Evolutionary conservation across 2,888 invertebrate genomes (phyloP), one percentile per base, ranked within the genome.

Genomic region (Troilus luridus): DNA sequence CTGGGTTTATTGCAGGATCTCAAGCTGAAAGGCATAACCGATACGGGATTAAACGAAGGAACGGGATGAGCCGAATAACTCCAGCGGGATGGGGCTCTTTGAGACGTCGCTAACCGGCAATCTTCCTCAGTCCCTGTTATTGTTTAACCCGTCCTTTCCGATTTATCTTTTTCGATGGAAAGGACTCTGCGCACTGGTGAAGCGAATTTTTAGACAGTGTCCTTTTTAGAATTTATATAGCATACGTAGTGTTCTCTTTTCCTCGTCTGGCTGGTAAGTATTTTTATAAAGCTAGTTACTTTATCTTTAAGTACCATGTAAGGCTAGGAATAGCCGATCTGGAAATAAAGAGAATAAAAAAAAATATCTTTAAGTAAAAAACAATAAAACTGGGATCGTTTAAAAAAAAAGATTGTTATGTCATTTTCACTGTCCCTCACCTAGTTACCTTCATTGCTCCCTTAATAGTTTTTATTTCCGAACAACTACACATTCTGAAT

Each of bases 1-100:
- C 72, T 41, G 17, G 41, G 41, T 77, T 41, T 77, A 77, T 77
- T 77, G 41, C 72, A 17, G n/a, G 54, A 85, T 58, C 85, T 56
- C 12, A 56, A 85, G 89, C 89, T 89, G 62, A 67, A 67, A 64
- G 64, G 89, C 89, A 89, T 89, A 89, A 89, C 89, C 89, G 89
- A 89, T 89, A 89, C 64, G 54, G 89, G 89, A 89, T 89, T 89
- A 89, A 64, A 64, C 62, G 10, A 19, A 58, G 19, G 27, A 64
- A 64, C 41, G 89, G 89, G 89, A 89, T 89, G 54, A 89, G 85
- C 85, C 85, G 56, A 85, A 85, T 85, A 85, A 85, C 85, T 85
- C 85, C 85, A 56, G 19, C 56, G 85, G 56, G 85, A 85, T 85
- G 56, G 85, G 81, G n/a, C 56, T 56, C 56, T 56, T 85, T 85